phyloP scores from a whole-genome alignment of 2,797 vertebrate genomes.

The Ctenopoma multispine region DNA sequence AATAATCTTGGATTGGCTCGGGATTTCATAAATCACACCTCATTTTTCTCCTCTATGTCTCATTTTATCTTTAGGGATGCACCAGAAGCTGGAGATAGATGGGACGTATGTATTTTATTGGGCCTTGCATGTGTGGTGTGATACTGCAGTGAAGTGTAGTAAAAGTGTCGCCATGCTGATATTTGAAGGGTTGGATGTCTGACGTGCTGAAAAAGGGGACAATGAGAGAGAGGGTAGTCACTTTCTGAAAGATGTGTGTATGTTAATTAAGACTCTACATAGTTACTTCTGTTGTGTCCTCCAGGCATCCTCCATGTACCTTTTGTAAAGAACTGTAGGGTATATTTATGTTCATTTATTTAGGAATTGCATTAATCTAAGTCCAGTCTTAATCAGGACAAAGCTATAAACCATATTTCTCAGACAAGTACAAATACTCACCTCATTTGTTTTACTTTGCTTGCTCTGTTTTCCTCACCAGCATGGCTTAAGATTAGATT shows the following conservation, averaged over 20 bases:
- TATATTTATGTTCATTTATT: not conserved
- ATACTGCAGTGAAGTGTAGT: slow-evolving; percentile 6
- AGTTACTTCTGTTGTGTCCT: not conserved
- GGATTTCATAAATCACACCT: slow-evolving; percentile 62
- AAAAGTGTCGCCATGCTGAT: slow-evolving; percentile 10
- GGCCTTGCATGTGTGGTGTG: slow-evolving; percentile 19
- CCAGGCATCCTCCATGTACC: too few species aligned
- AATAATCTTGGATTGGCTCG: slow-evolving; percentile 31
- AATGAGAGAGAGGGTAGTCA: not conserved
- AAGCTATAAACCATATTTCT: slow-evolving; percentile 4
- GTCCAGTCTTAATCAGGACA: slow-evolving; percentile 21
- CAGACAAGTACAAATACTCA: not conserved
- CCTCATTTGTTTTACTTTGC: slow-evolving; percentile 6
- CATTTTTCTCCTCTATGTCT: slow-evolving; percentile 42
- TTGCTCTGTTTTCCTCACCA: slow-evolving; percentile 10
- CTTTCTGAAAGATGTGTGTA: not conserved
- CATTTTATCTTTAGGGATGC: slow-evolving; percentile 35
- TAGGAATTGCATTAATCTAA: not conserved
- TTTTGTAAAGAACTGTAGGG: not conserved
- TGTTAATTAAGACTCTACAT: not conserved
- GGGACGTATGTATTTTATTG: slow-evolving; percentile 44
- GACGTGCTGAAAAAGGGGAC: slow-evolving; percentile 17
- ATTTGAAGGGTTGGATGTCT: slow-evolving; percentile 6
- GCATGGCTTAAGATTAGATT: slow-evolving; percentile 31
- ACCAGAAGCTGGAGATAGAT: slow-evolving; percentile 16